Percentiles rank a stretch among this genome's conserved stretches.
These are phyloP conservation scores for Argyresthia goedartella DNA, from an alignment of 2,888 invertebrate genomes.

Conservation along the genomic window DNA sequence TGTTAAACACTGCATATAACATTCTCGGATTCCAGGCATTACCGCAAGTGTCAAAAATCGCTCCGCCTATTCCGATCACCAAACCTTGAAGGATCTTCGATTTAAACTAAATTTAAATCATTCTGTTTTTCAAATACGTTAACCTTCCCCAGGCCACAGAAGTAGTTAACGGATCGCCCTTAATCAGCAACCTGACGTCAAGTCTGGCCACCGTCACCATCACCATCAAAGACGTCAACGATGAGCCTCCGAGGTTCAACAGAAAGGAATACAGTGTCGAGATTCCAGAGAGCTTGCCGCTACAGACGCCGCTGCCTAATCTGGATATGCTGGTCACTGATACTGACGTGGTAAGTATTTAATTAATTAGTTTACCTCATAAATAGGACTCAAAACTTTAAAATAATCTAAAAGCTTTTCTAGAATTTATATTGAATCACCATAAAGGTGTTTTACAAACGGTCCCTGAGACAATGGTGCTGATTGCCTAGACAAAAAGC, in stretches of 20 bases:
- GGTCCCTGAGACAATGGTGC: too few species aligned
- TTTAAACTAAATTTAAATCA: background rate
- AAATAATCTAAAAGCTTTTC: background rate
- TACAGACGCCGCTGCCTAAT: constrained; percentile 84
- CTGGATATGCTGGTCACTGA: constrained; percentile 89
- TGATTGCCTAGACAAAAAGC: too few species aligned
- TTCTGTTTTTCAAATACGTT: background rate
- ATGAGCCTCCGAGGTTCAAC: constrained; percentile 89
- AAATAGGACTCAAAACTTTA: too few species aligned
- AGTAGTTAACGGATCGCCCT: constrained; percentile 78
- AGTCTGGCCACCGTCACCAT: constrained; percentile 82
- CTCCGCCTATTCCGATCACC: too few species aligned
- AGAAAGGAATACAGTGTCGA: constrained; percentile 83
- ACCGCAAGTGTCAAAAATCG: too few species aligned
- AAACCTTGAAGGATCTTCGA: too few species aligned
- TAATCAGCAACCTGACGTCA: constrained; percentile 76
- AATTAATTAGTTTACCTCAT: too few species aligned
- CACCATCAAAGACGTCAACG: constrained; percentile 90
- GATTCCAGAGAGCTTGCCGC: constrained; percentile 85
- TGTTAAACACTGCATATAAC: too few species aligned
- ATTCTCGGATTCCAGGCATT: too few species aligned
- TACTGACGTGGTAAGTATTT: constrained; percentile 80
- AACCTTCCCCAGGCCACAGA: constrained; percentile 78
- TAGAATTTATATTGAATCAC: background rate
- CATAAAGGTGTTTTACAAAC: too few species aligned